Conservation (phyloP, 2,888 invertebrate species). For the Eupithecia exiguata region DNA sequence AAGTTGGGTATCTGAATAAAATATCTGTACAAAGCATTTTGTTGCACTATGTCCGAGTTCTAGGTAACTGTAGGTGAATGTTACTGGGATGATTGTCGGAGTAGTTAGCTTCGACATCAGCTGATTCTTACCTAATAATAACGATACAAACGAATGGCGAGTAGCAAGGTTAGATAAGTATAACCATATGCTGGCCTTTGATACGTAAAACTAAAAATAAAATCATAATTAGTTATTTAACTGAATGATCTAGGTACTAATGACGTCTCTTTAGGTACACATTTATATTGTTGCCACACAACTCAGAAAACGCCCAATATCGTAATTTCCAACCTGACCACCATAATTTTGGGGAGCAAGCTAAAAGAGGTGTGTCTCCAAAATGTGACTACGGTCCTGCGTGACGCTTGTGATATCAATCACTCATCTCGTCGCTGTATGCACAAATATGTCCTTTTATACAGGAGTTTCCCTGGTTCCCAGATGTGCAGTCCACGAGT, state of each 20-base stretch:
- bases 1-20: neutral
- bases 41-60: neutral
- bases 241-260: too few relatives aligned
- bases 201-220: too few relatives aligned
- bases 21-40: neutral
- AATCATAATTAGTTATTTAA: neutral
- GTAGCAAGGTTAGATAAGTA: too few relatives aligned
- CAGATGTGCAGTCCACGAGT: conserved; percentile 82
- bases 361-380: neutral
- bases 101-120: neutral
- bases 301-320: neutral
- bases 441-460: neutral
- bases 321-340: neutral
- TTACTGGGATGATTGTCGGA: too few relatives aligned
- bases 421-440: neutral
- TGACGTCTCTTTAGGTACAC: too few relatives aligned
- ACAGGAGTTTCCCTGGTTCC: conserved; percentile 58
- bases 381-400: neutral
- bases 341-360: neutral
- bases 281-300: neutral
- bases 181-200: too few relatives aligned
- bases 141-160: too few relatives aligned
- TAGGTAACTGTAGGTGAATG: too few relatives aligned
- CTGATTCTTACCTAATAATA: too few relatives aligned
- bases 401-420: neutral